Conservation (phyloP, 2,888 invertebrate species). For the Bellardia pandia region DNA sequence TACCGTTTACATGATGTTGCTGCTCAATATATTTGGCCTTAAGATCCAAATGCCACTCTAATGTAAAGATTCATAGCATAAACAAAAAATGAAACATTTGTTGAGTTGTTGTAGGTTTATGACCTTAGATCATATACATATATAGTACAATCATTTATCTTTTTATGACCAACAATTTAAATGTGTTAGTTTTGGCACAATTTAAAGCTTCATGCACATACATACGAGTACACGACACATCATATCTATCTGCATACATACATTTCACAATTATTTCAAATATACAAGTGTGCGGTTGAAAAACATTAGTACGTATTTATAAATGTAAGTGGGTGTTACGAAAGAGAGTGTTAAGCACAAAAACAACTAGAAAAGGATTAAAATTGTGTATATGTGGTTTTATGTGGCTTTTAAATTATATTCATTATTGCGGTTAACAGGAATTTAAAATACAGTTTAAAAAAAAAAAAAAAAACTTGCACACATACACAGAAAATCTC, state of each 20-base stretch:
- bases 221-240: not conserved
- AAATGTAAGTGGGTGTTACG: constrained; percentile 11
- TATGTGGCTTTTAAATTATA: constrained; percentile 49
- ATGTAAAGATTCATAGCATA: constrained; percentile 13
- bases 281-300: constrained; percentile 23
- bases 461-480: not conserved
- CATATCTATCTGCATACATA: not conserved
- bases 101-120: constrained; percentile 58
- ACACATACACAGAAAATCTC: not conserved
- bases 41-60: not conserved
- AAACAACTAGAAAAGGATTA: constrained; percentile 49
- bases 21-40: too few relatives aligned
- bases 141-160: constrained; percentile 62
- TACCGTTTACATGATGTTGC: too few relatives aligned
- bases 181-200: constrained; percentile 63
- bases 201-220: constrained; percentile 41
- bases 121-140: constrained; percentile 47
- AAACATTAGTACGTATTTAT: not conserved
- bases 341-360: constrained; percentile 26
- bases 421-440: constrained; percentile 54
- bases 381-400: constrained; percentile 1
- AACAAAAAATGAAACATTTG: constrained; percentile 56
- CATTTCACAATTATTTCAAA: constrained; percentile 1
- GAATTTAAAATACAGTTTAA: constrained; percentile 35
- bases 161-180: constrained; percentile 64